Evolutionary conservation across 2,888 invertebrate genomes (phyloP), one percentile per base, ranked within the genome.

Genomic region (Caenorhabditis sp.): DNA sequence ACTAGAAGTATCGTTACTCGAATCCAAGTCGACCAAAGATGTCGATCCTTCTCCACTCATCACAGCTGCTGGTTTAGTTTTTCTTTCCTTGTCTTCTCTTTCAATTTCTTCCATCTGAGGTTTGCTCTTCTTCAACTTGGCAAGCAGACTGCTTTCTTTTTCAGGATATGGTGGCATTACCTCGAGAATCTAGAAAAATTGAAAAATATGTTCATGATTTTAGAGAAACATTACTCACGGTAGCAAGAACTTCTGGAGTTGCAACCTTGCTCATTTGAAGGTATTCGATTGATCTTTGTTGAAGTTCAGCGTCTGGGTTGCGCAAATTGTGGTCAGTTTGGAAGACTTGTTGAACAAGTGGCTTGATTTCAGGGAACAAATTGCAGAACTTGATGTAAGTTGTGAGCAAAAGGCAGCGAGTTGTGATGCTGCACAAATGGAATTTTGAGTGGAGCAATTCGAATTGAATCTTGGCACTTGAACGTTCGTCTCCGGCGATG

Each of bases 111-210:
- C 94, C 78, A 95, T 93, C 75, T 95, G 92, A 0, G 97, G 97
- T 88, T 97, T 96, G 90, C 97, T 97, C 91, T 97, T 97, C 90
- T 99, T 97, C 86, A 99, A 90, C 79, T 97, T 97, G 63, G 96
- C 95, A 82, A 99, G 90, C 86, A 99, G 96, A 17, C 96, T 96
- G 73, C 96, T 97, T 70, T 87, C 87, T 70, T 97, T 91, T 90
- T 99, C 99, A 4, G 99, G 96, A 90, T 97, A 99, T 62, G 97
- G 97, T 76, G 99, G 99, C 99, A 99, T 99, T 91, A 99, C 99
- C 91, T 99, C 99, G 82, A 99, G 90, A 65, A 86, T 84, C 84
- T 84, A 64, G 58, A 80, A 71, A 31, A 8, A 20, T 20, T 25
- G 3, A 12, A 5, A 36, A 20, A 53, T 5, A 20, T 23, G 20